Conservation (phyloP, 23 tunicate species). For the Clavelina lepadiformis region DNA sequence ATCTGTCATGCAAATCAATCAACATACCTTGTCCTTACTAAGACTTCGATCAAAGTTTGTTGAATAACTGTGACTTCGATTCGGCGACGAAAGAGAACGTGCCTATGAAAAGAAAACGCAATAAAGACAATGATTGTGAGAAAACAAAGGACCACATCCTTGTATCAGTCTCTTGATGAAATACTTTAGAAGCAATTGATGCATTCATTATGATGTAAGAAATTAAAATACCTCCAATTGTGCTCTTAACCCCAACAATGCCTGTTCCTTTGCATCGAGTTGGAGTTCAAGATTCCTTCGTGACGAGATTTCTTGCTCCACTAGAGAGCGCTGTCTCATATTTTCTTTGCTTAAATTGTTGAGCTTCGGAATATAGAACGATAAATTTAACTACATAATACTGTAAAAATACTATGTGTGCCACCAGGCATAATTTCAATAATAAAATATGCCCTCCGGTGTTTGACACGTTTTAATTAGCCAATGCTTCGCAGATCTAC, state of each 20-base stretch:
- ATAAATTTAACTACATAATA: neutral
- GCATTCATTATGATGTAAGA: no score
- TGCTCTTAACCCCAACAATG: slow-evolving; percentile 52
- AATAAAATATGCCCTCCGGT: no score
- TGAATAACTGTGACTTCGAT: slow-evolving; percentile 5
- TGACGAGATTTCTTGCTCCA: slow-evolving; percentile 70
- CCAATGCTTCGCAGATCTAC: no score
- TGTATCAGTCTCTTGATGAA: no score
- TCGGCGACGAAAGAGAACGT: slow-evolving; percentile 36
- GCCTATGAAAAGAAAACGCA: slow-evolving; percentile 6
- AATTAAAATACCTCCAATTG: slow-evolving; percentile 55
- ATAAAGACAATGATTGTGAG: no score
- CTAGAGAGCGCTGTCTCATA: slow-evolving; percentile 57
- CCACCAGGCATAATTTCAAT: no score
- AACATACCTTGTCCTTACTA: slow-evolving; percentile 10
- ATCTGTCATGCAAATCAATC: no score
- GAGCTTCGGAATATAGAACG: slow-evolving; percentile 11
- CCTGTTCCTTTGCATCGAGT: slow-evolving; percentile 65
- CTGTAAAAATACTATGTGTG: neutral
- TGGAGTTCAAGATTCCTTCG: slow-evolving; percentile 44
- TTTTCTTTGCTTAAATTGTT: slow-evolving; percentile 82
- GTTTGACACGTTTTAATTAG: no score
- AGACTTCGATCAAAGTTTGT: slow-evolving; percentile 10
- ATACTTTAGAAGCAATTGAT: no score
- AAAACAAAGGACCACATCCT: no score